Evolutionary conservation across 2,797 vertebrate genomes (phyloP), one percentile per base, ranked within the genome.

Genomic region (Catamblyrhynchus diadema): DNA sequence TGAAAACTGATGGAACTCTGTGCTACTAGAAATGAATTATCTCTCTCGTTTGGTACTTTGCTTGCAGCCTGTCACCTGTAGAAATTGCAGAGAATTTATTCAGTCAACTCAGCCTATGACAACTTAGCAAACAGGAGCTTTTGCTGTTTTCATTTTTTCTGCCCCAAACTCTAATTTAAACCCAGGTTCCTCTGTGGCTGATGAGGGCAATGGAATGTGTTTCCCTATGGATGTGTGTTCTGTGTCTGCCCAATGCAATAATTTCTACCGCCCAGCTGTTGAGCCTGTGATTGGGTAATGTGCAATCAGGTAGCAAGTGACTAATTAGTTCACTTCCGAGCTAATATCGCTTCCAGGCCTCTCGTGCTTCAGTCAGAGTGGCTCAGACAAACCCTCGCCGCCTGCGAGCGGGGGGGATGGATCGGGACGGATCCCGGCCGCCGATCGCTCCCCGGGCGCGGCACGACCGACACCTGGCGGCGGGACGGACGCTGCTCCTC

Each of bases 331-430:
- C 50, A 13, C 65, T 73, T 59, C 69, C 50, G 15, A 74, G 51
- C 27, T 23, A 28, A 6, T 25, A 21, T 11, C 22, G 7, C 42
- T 41, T 24, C 7, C 45, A 33, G 37, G 3, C 37, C 16, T 37
- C 3, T 7, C 28, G 27, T 14, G 42, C 50, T 69, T 45, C 22
- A 21, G 37, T 9, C 17, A 3, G 3, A 14, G n/a, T 0, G 48
- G 28, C 53, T 30, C 32, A 0, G 41, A 7, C 20, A 3, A 65
- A 1, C 20, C 9, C 42, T 16, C 0, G 33, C 20, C 53, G 6
- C 15, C 54, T 32, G 45, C 20, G 19, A 33, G n/a, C 13, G n/a
- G 28, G 23, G 6, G 54, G 15, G 28, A 51, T 12, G 27, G 27
- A 0, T 51, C 28, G 50, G 50, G 48, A 39, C 37, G 48, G 70